phyloP scores from a whole-genome alignment of 1,140 invertebrate species.

The Cyrtorhinus lividipennis region DNA sequence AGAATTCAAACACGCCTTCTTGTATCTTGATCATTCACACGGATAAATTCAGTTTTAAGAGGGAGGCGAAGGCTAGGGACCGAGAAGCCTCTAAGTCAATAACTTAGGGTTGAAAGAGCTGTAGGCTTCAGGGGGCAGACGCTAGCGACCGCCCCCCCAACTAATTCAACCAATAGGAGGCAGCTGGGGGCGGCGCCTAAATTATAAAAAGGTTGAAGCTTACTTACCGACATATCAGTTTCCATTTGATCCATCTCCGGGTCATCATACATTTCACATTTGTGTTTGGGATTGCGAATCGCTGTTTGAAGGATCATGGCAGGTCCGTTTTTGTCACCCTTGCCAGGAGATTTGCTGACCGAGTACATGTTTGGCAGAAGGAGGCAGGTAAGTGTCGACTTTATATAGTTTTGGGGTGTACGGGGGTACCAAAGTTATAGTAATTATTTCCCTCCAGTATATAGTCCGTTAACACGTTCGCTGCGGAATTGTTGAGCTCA shows the following conservation, averaged over 20 bases:
- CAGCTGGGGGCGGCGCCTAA: not conserved
- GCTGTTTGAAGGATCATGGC: slow-evolving; percentile 58
- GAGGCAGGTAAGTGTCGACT: slow-evolving; percentile 59
- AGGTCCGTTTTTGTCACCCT: slow-evolving; percentile 63
- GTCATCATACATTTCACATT: too few species aligned
- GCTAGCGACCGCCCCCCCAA: not conserved
- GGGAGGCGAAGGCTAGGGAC: not conserved
- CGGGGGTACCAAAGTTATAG: not conserved
- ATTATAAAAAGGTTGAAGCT: not conserved
- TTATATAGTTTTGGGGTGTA: too few species aligned
- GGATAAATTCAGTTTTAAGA: not conserved
- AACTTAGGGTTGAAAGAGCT: slow-evolving; percentile 2
- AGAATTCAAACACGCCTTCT: too few species aligned
- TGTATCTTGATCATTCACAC: too few species aligned
- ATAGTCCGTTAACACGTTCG: too few species aligned
- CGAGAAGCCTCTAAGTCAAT: not conserved
- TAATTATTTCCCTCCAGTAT: too few species aligned
- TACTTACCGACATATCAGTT: not conserved
- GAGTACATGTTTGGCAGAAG: slow-evolving; percentile 84
- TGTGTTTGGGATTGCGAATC: too few species aligned
- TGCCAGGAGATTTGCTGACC: slow-evolving; percentile 68
- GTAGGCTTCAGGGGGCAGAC: too few species aligned
- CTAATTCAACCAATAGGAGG: not conserved
- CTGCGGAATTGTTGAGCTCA: too few species aligned
- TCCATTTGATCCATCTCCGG: too few species aligned